phyloP scores from a whole-genome alignment of 2,797 vertebrate species.

The Cossypha heuglini region DNA sequence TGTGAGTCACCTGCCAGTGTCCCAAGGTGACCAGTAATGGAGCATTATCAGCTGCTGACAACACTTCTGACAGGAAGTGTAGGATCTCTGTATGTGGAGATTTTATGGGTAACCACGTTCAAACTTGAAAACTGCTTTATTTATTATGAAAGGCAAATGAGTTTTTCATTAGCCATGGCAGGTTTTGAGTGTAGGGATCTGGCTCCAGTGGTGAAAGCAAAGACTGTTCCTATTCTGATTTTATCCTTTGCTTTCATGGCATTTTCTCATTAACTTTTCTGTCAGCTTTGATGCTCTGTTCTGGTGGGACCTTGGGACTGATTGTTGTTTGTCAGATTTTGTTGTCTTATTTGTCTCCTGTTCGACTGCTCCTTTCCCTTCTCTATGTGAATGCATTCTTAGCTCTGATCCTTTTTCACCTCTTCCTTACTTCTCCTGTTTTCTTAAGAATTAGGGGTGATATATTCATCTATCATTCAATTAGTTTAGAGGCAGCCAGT shows the following conservation, averaged over 20 bases:
- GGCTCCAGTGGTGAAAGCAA: neutral
- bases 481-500: neutral
- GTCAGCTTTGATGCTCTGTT: neutral
- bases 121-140: neutral
- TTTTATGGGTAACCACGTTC: neutral
- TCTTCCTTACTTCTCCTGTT: neutral
- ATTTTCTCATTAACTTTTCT: neutral
- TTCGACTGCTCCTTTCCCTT: neutral
- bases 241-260: neutral
- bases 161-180: neutral
- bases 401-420: neutral
- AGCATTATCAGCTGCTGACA: neutral
- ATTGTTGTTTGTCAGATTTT: neutral
- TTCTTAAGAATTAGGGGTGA: neutral
- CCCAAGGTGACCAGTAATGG: neutral
- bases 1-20: neutral
- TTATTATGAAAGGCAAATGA: neutral
- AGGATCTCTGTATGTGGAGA: neutral
- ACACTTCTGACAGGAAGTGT: neutral
- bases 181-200: neutral
- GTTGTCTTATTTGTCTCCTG: neutral
- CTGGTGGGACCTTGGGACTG: neutral
- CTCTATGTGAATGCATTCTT: neutral
- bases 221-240: neutral
- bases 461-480: neutral